These are phyloP conservation scores for Plagodis pulveraria DNA, from an alignment of 2,888 invertebrate species.

Conservation along the genomic window DNA sequence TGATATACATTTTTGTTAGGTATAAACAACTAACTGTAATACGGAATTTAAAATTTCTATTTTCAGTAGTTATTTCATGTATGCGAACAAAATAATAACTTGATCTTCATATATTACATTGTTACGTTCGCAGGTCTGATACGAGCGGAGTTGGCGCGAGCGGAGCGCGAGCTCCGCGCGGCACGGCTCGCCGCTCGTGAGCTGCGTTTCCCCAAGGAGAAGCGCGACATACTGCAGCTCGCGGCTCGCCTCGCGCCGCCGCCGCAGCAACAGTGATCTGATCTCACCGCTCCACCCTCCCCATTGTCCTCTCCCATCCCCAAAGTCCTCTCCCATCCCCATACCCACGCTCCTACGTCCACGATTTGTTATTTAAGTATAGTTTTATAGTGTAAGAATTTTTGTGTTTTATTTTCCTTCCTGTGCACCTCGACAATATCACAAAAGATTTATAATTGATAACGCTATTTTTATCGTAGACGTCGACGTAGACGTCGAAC, in stretches of 20 bases:
- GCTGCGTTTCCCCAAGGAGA: conserved; percentile 97
- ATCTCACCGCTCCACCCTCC: conserved; percentile 67
- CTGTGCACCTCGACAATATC: background rate
- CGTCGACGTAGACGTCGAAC: too few species aligned
- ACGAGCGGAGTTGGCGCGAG: conserved; percentile 91
- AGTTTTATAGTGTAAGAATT: conserved; percentile 70
- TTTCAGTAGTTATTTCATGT: too few species aligned
- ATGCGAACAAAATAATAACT: background rate
- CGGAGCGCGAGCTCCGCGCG: conserved; percentile 93
- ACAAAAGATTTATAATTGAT: too few species aligned
- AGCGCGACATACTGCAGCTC: conserved; percentile 96
- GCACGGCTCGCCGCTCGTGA: conserved; percentile 95
- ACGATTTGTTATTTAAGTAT: conserved; percentile 76
- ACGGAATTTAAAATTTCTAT: too few species aligned
- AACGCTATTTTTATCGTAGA: too few species aligned
- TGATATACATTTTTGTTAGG: too few species aligned
- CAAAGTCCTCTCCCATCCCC: background rate
- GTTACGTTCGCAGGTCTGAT: conserved; percentile 84
- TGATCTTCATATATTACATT: background rate
- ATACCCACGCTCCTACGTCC: background rate
- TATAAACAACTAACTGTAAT: background rate
- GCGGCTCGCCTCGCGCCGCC: conserved; percentile 92
- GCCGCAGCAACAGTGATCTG: conserved; percentile 74
- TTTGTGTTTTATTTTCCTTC: conserved; percentile 57
- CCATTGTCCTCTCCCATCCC: too few species aligned